Base-by-base conservation (phyloP, 2,888 invertebrate species). In the Cataglyphis rosenhaueri region DNA sequence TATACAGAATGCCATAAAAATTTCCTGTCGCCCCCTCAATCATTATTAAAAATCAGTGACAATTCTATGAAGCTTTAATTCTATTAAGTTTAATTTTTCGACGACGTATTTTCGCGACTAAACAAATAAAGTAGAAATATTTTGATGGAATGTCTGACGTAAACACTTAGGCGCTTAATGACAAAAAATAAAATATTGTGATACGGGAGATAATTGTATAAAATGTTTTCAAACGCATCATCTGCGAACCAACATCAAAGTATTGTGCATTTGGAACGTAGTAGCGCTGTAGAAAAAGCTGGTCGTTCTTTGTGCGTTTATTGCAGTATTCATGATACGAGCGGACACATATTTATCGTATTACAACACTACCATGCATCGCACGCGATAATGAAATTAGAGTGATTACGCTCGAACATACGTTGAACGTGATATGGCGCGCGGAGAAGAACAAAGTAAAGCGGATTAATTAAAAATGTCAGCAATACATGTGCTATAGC, bases 381-480 rank as follows among this genome's bases (percentile, higher is more conserved):
- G 25, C 38, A 18, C 57, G 41, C 41, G 15, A 21, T 68, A 71
- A 79, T 71, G 35, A 79, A 79, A 79, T 79, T 79, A 79, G 44
- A 79, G 71, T 59, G 59, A 44, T 70, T 48, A 35, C 3, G 59
- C 78, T 70, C 59, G 71, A 78, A 35, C 25, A 21, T 59, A 32
- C 75, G 75, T 38, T 44, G 75, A 29, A 66, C 66, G 65, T 35
- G 78, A 68, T 12, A 44, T 3, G 18, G 4, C 5, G 44, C 52
- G 52, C 44, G 35, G 35, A 71, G 41, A 52, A 18, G 12, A 3
- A 35, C 59, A 61, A 71, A 79, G 59, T 48, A 59, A 71, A 61
- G 44, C 59, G 35, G 35, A 79, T 35, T 35, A 79, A 79, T 79
- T 79, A 79, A 79, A 79, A 79, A 71, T 35, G 44, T 35, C 35